Conservation (phyloP, 2,888 invertebrate species). For the Pristionchus maxplancki region DNA sequence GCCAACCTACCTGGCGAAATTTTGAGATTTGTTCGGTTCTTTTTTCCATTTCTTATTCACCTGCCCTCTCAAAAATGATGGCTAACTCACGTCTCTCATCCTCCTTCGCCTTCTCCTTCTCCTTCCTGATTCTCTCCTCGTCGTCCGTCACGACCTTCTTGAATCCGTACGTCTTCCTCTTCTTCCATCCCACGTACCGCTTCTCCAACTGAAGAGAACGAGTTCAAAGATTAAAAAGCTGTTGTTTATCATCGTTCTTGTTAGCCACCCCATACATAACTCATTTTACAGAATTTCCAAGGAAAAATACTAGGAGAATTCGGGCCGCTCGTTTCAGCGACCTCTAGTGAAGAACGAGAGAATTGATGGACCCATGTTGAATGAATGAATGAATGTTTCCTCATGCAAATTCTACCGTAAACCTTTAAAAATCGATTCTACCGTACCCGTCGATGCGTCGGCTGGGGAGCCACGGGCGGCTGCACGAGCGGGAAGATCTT, state of each 20-base stretch:
- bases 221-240: background rate
- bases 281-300: background rate
- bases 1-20: no score
- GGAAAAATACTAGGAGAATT: background rate
- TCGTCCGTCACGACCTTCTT: background rate
- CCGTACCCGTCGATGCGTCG: background rate
- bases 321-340: background rate
- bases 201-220: background rate
- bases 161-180: no score
- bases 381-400: no score
- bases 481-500: conserved; percentile 22
- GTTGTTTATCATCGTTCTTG: no score
- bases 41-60: no score
- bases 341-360: no score
- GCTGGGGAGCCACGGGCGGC: background rate
- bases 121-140: background rate
- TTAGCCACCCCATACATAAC: no score
- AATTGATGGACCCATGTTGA: no score
- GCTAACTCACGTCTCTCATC: background rate
- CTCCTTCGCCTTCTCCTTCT: background rate
- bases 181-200: background rate
- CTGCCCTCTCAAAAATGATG: background rate
- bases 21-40: no score
- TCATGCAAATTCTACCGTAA: no score
- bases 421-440: no score